Evolutionary conservation across 2,888 invertebrate species (phyloP).

Genomic region (Mesodorylaimus sp.): DNA sequence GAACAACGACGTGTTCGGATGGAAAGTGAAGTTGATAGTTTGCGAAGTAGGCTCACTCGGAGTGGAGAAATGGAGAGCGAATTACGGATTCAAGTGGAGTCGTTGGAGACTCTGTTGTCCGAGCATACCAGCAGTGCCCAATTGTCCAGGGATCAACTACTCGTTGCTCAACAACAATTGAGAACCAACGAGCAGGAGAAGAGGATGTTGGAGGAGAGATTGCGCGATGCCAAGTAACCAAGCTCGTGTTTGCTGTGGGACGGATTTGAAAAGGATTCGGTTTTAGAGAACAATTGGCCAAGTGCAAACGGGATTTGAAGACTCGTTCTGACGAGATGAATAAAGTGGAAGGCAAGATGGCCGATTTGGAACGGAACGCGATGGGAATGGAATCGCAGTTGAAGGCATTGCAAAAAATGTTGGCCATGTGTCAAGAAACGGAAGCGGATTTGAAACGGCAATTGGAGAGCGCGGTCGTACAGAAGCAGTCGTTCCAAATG

Average conservation of each 20-base stretch:
- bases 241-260: neutral
- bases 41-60: neutral
- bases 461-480: neutral
- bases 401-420: neutral
- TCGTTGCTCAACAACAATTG: neutral
- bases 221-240: neutral
- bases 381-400: neutral
- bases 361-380: neutral
- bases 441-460: slow-evolving; percentile 4
- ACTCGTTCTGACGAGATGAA: neutral
- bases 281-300: neutral
- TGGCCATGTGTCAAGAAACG: slow-evolving; percentile 5
- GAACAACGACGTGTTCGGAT: neutral
- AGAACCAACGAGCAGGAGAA: neutral
- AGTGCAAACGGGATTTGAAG: neutral
- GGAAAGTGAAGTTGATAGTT: neutral
- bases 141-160: neutral
- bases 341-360: neutral
- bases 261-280: neutral
- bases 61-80: neutral
- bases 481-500: neutral
- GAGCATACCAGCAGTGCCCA: neutral
- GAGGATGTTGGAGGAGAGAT: neutral
- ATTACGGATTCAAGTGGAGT: neutral
- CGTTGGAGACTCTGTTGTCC: neutral